A percentile compares a stretch with the other conserved stretches of the same genome.
Conservation (phyloP, 2,797 vertebrate genomes). For the Pagetopsis macropterus region DNA sequence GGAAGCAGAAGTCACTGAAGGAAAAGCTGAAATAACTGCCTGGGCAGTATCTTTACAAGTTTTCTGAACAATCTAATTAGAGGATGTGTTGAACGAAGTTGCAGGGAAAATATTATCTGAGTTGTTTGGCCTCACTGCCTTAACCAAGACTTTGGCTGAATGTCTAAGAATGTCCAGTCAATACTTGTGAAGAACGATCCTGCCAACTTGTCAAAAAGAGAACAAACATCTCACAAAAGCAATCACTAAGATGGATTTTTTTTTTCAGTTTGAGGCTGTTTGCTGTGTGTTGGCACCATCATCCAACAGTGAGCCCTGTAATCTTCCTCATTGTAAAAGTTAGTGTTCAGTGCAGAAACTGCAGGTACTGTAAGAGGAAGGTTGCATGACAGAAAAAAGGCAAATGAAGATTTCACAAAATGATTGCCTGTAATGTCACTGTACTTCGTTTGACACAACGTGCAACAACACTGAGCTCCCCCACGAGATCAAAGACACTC, state of each 20-base stretch:
- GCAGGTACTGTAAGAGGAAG: constrained; percentile 3
- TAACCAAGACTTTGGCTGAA: constrained; percentile 4
- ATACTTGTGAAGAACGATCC: constrained; percentile 20
- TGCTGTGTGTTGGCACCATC: constrained; percentile 8
- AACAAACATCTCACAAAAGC: constrained; percentile 21
- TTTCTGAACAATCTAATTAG: not conserved
- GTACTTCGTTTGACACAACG: constrained; percentile 5
- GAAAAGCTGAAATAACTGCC: not conserved
- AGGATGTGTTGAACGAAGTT: not conserved
- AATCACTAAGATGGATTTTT: constrained; percentile 9
- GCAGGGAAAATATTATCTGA: not conserved
- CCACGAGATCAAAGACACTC: constrained; percentile 23
- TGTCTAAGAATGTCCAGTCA: constrained; percentile 11
- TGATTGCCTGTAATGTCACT: constrained; percentile 9
- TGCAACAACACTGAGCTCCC: constrained; percentile 6
- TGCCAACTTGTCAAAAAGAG: constrained; percentile 9
- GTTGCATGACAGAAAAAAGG: constrained; percentile 7
- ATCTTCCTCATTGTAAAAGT: constrained; percentile 8
- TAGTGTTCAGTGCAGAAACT: constrained; percentile 1
- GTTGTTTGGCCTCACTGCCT: not conserved
- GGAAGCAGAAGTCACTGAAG: not conserved
- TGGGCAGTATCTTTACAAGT: not conserved
- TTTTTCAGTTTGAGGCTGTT: not conserved
- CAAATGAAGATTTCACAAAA: constrained; percentile 12
- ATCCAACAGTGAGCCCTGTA: constrained; percentile 4